Evolutionary conservation across 2,888 invertebrate species (phyloP), one percentile per base, ranked within the genome.

Genomic region (Orgyia antiqua): DNA sequence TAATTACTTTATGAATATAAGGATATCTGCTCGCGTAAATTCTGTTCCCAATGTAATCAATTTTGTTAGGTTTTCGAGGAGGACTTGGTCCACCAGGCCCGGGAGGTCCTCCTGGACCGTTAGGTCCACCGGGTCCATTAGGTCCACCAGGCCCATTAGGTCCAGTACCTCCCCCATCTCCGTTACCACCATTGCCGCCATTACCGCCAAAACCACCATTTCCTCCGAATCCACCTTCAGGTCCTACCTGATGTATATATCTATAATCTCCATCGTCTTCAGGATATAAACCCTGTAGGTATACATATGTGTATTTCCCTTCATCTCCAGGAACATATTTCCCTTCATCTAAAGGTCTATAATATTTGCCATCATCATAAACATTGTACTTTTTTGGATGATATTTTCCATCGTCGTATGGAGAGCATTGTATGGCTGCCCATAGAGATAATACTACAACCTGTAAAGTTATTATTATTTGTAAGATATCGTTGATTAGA

Each of bases 321-420:
- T 88, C 87, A 23, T 88, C 76, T 1, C 88, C 80, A 0, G 84
- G 88, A 10, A 76, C 42, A 43, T 90, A 90, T 57, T 86, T 87
- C 1, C 89, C 90, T 45, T 87, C 84, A 10, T 67, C 61, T 30
- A 58, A 29, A 0, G 82, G 74, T 44, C 78, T 67, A 27, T 76
- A 76, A 44, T 87, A 88, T 50, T 69, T 70, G 3, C 87, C 87
- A 36, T 83, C 82, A 26, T 84, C 78, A 19, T 66, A 63, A 20
- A 64, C 38, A 19, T 58, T 67, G 31, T 71, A 72, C 45, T 67
- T 69, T 39, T 52, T 52, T 2, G 75, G 78, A 26, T 48, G 60
- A 34, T 83, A 87, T 50, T 77, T 84, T 0, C 80, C 78, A 43
- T 72, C 71, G 15, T 71, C 70, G 30, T 42, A 65, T 0, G 75